Conservation (phyloP, 2,888 invertebrate genomes). For the Hetaerina titia region DNA sequence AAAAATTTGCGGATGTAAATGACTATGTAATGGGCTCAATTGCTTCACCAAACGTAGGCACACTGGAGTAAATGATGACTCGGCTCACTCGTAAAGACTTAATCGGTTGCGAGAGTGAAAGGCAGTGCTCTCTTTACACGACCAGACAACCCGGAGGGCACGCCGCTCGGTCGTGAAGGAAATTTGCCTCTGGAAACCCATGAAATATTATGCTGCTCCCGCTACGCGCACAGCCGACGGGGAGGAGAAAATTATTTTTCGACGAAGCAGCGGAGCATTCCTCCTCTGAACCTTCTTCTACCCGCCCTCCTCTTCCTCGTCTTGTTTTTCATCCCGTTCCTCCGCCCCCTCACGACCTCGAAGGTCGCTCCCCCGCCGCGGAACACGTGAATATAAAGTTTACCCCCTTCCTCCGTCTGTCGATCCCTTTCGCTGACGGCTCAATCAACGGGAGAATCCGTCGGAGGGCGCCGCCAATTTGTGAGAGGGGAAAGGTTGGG, state of each 20-base stretch:
- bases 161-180: not conserved
- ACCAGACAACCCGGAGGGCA: not conserved
- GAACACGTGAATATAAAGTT: not conserved
- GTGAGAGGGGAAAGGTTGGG: too few species aligned
- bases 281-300: not conserved
- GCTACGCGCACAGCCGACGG: not conserved
- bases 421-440: not conserved
- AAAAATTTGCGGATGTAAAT: not conserved
- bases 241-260: not conserved
- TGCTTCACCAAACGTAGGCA: not conserved
- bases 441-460: not conserved
- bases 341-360: not conserved
- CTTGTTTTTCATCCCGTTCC: not conserved
- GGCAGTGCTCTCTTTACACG: not conserved
- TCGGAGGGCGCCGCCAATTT: not conserved
- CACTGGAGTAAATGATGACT: not conserved
- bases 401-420: not conserved
- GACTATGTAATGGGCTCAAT: not conserved
- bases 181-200: not conserved
- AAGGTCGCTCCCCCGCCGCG: not conserved
- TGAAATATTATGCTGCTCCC: not conserved
- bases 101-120: not conserved
- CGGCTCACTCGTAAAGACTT: not conserved
- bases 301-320: not conserved
- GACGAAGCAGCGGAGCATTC: not conserved